Base-by-base conservation (phyloP, 2,888 invertebrate species). In the Agonopterix subpropinquella region DNA sequence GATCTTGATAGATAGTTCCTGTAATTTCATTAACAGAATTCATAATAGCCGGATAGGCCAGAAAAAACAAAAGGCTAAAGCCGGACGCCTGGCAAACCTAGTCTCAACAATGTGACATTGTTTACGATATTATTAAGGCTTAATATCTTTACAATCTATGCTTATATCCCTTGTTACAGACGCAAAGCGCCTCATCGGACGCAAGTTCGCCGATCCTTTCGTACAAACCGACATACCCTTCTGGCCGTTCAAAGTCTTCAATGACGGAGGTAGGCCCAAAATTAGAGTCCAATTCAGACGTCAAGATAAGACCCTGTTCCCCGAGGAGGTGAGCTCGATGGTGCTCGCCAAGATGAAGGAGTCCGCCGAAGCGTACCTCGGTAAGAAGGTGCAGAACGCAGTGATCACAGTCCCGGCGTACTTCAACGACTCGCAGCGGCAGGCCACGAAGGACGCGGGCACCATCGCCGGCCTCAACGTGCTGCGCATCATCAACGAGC, bases 321-420 rank as follows among this genome's bases (percentile, higher is more conserved):
- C 92, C 0, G 92, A 92, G 72, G 92, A 92, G 71, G 84, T 92
- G 63, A 91, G 91, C 62, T 91, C 91, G 41, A 92, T 92, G 91
- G 89, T 73, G 79, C 80, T 62, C 44, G 57, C 67, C 15, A 94
- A 94, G 77, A 95, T 94, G 42, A n/a, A 11, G 11, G 42, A 42
- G 11, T n/a, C 42, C 1, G 42, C 42, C 94, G 92, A 92, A 64
- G 91, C 92, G 1, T 93, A 91, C 64, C 69, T 93, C 52, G 93
- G 93, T 1, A 72, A 78, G 13, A 58, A 76, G 3, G 89, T 93
- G 0, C 88, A 80, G 35, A 92, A 93, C 69, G 93, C 93, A 0
- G 93, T 94, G 1, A 82, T 93, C 58, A 94, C 94, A 0, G 94
- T 94, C 4, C 94, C 94, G 8, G 94, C 94, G 1, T 94, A 94